These are phyloP conservation scores for Bombycilla garrulus DNA, from an alignment of 2,113 vertebrate genomes.

Conservation along the genomic window DNA sequence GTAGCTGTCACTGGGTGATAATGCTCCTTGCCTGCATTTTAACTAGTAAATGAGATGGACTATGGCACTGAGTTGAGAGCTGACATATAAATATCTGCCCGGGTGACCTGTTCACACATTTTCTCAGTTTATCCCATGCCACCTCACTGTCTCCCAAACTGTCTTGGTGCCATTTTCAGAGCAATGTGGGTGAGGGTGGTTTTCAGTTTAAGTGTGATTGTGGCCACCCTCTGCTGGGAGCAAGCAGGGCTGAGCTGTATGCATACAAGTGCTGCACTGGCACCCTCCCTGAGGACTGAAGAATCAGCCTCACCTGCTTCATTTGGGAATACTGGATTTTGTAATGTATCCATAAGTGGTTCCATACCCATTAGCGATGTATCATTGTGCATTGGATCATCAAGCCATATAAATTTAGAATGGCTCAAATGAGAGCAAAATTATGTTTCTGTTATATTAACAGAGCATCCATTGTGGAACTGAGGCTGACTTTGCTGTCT, in stretches of 20 bases:
- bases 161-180: not conserved
- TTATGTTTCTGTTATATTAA: not conserved
- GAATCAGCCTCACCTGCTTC: not conserved
- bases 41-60: not conserved
- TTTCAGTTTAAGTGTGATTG: not conserved
- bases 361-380: not conserved
- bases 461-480: not conserved
- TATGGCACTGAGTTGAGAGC: not conserved
- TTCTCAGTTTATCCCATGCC: not conserved
- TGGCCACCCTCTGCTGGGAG: not conserved
- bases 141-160: not conserved
- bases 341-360: not conserved
- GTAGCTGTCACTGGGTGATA: not conserved
- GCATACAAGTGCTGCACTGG: not conserved
- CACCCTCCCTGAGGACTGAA: not conserved
- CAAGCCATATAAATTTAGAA: not conserved
- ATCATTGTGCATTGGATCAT: not conserved
- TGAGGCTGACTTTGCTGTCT: not conserved
- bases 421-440: not conserved
- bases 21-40: not conserved
- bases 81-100: not conserved
- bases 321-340: not conserved
- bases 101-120: not conserved
- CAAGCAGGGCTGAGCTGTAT: not conserved
- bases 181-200: not conserved